Percentiles rank a stretch among this genome's conserved stretches.
These are phyloP conservation scores for Hyperoplus immaculatus DNA, from an alignment of 2,797 vertebrate genomes.

Conservation along the genomic window DNA sequence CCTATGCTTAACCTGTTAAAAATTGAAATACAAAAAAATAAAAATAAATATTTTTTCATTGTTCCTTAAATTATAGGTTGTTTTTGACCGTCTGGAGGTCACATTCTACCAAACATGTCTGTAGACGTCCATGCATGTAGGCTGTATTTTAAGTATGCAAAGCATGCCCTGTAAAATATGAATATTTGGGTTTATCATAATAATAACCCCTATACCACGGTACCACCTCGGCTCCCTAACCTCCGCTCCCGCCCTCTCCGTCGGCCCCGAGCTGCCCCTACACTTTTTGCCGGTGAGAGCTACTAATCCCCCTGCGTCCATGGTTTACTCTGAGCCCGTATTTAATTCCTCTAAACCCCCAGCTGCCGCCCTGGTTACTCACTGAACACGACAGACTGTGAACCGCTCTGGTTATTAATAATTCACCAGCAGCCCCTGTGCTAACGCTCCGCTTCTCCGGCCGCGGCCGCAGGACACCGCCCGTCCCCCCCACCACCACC, in stretches of 20 bases:
- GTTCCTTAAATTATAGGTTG: background rate
- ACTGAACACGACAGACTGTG: constrained; percentile 86
- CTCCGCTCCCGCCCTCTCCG: constrained; percentile 58
- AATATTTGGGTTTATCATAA: constrained; percentile 44
- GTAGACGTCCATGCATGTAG: background rate
- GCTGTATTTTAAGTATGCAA: background rate
- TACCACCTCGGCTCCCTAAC: constrained; percentile 46
- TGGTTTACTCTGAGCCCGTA: constrained; percentile 87
- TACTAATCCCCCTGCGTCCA: constrained; percentile 87
- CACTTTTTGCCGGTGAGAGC: constrained; percentile 83
- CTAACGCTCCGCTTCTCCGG: constrained; percentile 69
- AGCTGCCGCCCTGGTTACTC: constrained; percentile 88
- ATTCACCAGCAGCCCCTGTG: constrained; percentile 80
- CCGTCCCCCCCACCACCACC: constrained; percentile 51
- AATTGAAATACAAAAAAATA: background rate
- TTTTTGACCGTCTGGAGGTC: background rate
- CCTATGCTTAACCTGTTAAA: background rate
- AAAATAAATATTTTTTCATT: background rate
- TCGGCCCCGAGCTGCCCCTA: constrained; percentile 77
- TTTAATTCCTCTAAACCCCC: constrained; percentile 90
- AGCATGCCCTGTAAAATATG: background rate
- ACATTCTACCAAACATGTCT: background rate
- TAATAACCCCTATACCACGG: constrained; percentile 1
- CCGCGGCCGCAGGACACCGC: constrained; percentile 76
- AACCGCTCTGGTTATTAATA: constrained; percentile 88